Conservation (phyloP, 2,888 invertebrate genomes). For the Dryadula phaetusa region DNA sequence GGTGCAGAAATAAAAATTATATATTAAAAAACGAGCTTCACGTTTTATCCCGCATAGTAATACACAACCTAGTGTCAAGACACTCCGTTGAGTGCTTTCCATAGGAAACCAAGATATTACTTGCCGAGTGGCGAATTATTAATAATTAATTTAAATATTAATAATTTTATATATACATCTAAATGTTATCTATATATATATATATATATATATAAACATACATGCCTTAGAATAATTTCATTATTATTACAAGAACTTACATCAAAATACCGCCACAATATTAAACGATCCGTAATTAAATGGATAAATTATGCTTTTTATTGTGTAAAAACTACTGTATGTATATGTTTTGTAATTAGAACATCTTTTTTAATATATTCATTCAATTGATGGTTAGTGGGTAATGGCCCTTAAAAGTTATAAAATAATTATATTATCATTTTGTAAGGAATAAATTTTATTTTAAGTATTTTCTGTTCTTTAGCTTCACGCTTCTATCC, state of each 20-base stretch:
- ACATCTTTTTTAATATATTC: neutral
- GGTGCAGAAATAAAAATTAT: too few species aligned
- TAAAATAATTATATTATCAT: too few species aligned
- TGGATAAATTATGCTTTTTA: neutral
- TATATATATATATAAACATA: neutral
- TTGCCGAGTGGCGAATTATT: neutral
- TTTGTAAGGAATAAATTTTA: too few species aligned
- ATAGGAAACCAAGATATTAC: neutral
- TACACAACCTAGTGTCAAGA: too few species aligned
- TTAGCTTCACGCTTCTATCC: too few species aligned
- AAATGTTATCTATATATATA: too few species aligned
- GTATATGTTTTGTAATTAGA: neutral
- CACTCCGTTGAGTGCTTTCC: too few species aligned
- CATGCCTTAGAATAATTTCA: neutral
- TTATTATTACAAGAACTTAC: neutral
- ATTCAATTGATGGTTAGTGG: neutral
- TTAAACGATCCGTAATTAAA: conserved; percentile 16
- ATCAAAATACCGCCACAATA: conserved; percentile 7
- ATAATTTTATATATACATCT: too few species aligned
- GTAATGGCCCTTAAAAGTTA: neutral
- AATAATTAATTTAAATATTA: neutral
- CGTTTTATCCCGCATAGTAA: too few species aligned
- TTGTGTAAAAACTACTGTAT: conserved; percentile 13
- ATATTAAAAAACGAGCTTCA: too few species aligned
- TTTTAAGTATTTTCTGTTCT: too few species aligned